A percentile compares a stretch with the other conserved stretches of the same genome.
phyloP scores from a whole-genome alignment of 2,888 invertebrate genomes.

The Arenicola marina region DNA sequence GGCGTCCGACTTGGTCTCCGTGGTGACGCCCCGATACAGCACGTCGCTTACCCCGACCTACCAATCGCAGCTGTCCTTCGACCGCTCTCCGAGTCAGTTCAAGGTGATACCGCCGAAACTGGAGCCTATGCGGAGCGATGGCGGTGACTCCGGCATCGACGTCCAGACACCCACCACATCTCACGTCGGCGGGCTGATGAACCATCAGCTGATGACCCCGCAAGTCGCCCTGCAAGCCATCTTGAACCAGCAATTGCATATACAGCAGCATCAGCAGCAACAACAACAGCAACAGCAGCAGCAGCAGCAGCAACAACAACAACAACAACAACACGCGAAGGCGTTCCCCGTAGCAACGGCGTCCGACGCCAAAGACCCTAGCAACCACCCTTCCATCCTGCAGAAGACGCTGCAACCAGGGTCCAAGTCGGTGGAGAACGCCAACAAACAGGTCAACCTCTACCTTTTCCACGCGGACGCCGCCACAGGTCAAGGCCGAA shows the following conservation, averaged over 20 bases:
- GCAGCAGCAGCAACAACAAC: not conserved
- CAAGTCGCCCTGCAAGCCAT: no score
- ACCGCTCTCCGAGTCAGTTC: not conserved
- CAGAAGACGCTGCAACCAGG: no score
- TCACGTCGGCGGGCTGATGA: no score
- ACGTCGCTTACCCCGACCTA: slow-evolving; percentile 13
- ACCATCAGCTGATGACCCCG: no score
- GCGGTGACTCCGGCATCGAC: slow-evolving; percentile 52
- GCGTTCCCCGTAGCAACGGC: not conserved
- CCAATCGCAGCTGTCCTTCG: slow-evolving; percentile 17
- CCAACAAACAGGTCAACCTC: no score
- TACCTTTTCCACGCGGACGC: no score
- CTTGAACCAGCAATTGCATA: not conserved
- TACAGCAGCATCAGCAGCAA: slow-evolving; percentile 10
- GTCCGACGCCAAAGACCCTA: not conserved
- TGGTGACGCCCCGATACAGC: slow-evolving; percentile 49
- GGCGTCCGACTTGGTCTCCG: slow-evolving; percentile 53
- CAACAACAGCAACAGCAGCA: slow-evolving; percentile 5
- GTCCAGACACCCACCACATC: slow-evolving; percentile 39
- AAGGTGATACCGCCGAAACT: slow-evolving; percentile 17
- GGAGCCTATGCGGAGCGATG: slow-evolving; percentile 38
- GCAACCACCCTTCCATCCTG: not conserved
- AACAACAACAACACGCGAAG: not conserved
- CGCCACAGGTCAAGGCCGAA: no score
- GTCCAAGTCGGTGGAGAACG: no score